Conservation (phyloP, 2,113 vertebrate genomes). For the Cygnus buccinator region DNA sequence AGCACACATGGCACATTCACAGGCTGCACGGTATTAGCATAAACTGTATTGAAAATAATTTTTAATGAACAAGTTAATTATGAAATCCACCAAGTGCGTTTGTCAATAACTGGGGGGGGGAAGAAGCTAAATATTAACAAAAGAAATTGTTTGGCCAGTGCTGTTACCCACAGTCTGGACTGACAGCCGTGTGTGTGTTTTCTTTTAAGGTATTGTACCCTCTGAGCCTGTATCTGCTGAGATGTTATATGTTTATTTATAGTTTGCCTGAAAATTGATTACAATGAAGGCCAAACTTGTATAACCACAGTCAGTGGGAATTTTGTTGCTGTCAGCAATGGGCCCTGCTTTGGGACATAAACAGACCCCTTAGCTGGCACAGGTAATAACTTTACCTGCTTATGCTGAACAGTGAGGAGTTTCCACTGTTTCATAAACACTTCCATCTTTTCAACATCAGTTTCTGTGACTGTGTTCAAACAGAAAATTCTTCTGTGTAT, state of each 20-base stretch:
- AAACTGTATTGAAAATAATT: not conserved
- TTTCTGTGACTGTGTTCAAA: not conserved
- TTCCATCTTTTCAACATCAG: not conserved
- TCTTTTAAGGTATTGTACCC: not conserved
- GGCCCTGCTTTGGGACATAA: not conserved
- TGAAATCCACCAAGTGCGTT: not conserved
- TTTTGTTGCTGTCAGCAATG: not conserved
- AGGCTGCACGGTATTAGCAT: not conserved
- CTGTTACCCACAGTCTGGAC: not conserved
- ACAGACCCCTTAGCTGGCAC: not conserved
- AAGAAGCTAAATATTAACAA: not conserved
- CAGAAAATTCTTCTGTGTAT: not conserved
- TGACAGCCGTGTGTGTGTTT: not conserved
- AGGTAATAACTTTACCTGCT: not conserved
- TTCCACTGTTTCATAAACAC: not conserved
- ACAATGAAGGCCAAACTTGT: not conserved
- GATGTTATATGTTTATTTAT: not conserved
- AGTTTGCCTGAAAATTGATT: not conserved
- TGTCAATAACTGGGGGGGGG: not conserved
- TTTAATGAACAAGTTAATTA: not conserved
- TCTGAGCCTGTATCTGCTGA: not conserved
- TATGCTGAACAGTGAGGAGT: not conserved
- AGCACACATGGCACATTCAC: not conserved
- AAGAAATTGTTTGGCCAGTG: not conserved
- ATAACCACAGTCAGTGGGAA: not conserved